These are phyloP conservation scores for Gallinago stenura DNA, from an alignment of 2,797 vertebrate species.

Conservation along the genomic window DNA sequence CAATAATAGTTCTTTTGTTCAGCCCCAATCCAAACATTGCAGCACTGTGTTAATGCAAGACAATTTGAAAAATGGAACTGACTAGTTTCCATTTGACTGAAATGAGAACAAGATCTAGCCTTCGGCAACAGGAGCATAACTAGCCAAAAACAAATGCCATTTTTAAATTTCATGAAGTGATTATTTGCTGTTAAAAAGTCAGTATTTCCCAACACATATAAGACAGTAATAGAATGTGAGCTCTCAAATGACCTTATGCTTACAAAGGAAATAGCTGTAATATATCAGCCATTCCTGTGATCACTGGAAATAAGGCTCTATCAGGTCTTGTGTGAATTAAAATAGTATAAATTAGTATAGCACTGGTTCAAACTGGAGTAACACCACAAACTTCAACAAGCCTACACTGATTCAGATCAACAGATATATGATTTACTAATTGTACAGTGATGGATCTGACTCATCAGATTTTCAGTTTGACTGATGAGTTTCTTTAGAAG, in stretches of 20 bases:
- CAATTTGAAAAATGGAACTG: slow-evolving; percentile 66
- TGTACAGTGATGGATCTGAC: slow-evolving; percentile 17
- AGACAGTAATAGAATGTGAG: slow-evolving; percentile 62
- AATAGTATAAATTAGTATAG: slow-evolving; percentile 19
- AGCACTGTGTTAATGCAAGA: not conserved
- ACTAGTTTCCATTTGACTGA: slow-evolving; percentile 69
- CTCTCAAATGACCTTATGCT: slow-evolving; percentile 55
- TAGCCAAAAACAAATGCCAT: slow-evolving; percentile 70
- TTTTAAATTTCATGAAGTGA: slow-evolving; percentile 68
- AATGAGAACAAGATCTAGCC: slow-evolving; percentile 68
- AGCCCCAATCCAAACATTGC: slow-evolving; percentile 15
- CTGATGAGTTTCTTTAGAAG: not conserved
- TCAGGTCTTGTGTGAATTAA: slow-evolving; percentile 37
- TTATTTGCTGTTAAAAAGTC: slow-evolving; percentile 70
- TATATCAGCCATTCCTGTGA: slow-evolving; percentile 26
- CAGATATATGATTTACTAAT: slow-evolving; percentile 35
- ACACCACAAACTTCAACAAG: not conserved
- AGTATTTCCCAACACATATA: slow-evolving; percentile 48
- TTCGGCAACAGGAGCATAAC: slow-evolving; percentile 59
- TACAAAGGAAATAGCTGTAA: slow-evolving; percentile 51
- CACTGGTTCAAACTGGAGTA: not conserved
- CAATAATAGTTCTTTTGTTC: slow-evolving; percentile 45
- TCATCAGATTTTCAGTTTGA: not conserved
- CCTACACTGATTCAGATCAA: not conserved
- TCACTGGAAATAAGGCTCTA: slow-evolving; percentile 25